phyloP scores from a whole-genome alignment of 2,888 invertebrate genomes.

The Amiota minor region DNA sequence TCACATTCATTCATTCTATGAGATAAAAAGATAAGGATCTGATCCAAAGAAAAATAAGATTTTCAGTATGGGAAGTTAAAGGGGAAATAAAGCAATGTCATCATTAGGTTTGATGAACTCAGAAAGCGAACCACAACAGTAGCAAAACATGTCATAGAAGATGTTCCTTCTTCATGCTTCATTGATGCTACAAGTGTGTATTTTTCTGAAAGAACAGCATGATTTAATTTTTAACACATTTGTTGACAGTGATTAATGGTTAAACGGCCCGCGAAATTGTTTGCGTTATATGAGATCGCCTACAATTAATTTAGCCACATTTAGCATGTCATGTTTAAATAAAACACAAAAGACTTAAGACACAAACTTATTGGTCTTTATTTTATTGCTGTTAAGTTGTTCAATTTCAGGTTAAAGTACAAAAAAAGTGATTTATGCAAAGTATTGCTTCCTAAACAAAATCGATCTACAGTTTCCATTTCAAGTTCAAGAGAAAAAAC shows the following conservation, averaged over 20 bases:
- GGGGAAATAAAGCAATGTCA: too few species aligned
- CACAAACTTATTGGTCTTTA: constrained; percentile 3
- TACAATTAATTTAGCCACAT: background rate
- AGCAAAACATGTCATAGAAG: background rate
- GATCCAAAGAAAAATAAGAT: too few species aligned
- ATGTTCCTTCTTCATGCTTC: background rate
- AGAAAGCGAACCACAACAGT: background rate
- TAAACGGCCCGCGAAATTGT: background rate
- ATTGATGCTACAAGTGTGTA: background rate
- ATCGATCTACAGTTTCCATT: background rate
- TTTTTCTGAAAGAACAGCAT: background rate
- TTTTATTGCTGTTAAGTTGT: constrained; percentile 1
- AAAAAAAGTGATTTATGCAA: too few species aligned
- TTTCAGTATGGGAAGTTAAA: too few species aligned
- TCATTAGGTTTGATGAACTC: too few species aligned
- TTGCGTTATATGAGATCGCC: background rate
- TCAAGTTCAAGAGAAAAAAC: background rate
- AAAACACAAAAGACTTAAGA: constrained; percentile 10
- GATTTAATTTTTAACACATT: background rate
- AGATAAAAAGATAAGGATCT: too few species aligned
- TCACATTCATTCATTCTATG: background rate
- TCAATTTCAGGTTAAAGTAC: background rate
- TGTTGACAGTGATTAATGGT: constrained; percentile 22
- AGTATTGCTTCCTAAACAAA: background rate
- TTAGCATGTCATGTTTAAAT: background rate